A percentile compares a stretch with the other conserved stretches of the same genome.
Evolutionary conservation across 2,797 vertebrate genomes (phyloP).

Genomic region (Tangara arthus): DNA sequence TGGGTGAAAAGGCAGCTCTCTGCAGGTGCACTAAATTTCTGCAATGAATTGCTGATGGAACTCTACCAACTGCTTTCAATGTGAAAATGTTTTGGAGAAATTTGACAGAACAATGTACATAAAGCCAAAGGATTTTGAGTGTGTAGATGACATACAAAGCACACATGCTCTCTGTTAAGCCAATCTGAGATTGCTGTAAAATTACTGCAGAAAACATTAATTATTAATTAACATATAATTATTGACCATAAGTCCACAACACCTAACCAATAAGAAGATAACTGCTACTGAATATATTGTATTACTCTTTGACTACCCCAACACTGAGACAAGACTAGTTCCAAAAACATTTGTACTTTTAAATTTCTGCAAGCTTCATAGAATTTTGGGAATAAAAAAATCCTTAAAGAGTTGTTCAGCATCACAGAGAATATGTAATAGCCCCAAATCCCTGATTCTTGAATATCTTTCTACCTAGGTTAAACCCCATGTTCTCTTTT

Average conservation of each 20-base stretch:
- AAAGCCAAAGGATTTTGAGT: background rate
- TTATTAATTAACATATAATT: background rate
- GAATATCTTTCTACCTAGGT: background rate
- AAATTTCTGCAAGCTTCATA: background rate
- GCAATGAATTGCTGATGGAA: background rate
- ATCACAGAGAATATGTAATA: background rate
- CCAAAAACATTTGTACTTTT: background rate
- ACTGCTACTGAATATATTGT: background rate
- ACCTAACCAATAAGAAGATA: background rate
- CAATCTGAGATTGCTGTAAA: background rate
- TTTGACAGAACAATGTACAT: background rate
- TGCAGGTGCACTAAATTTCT: background rate
- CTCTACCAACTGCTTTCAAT: background rate
- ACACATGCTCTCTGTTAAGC: background rate
- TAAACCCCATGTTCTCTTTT: accelerated
- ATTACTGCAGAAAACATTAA: background rate
- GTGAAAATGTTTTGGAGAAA: background rate
- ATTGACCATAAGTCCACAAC: background rate
- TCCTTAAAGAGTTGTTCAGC: background rate
- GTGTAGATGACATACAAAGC: background rate
- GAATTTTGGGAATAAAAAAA: background rate
- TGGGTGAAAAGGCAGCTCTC: background rate
- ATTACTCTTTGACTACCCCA: background rate
- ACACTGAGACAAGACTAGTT: background rate
- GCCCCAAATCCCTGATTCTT: background rate